Evolutionary conservation across 2,888 invertebrate species (phyloP).

Genomic region (Noctua janthe): DNA sequence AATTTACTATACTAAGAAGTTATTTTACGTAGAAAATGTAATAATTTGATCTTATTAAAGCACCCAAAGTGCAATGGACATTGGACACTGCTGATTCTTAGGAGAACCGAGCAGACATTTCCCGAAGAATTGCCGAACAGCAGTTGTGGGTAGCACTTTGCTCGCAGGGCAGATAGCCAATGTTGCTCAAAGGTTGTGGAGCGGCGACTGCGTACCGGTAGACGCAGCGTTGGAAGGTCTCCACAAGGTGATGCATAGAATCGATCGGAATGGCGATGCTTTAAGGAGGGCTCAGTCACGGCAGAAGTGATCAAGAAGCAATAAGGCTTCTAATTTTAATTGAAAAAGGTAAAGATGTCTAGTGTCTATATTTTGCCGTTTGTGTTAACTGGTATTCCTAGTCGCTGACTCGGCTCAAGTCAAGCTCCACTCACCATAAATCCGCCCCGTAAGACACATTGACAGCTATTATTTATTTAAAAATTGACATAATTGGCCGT

Average conservation of each 20-base stretch:
- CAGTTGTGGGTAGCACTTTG: no score
- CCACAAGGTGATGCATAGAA: no score
- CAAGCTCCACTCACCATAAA: not conserved
- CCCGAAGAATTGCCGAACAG: not conserved
- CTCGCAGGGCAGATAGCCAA: no score
- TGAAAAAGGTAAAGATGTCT: not conserved
- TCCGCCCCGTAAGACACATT: not conserved
- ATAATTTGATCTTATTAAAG: not conserved
- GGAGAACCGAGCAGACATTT: not conserved
- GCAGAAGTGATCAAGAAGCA: no score
- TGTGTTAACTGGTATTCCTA: not conserved
- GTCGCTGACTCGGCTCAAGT: not conserved
- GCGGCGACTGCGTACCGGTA: no score
- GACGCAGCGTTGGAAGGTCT: no score
- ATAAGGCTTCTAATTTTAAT: not conserved
- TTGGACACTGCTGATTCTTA: not conserved
- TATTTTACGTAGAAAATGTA: no score
- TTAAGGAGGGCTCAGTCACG: not conserved
- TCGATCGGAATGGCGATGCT: not conserved
- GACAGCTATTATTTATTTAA: not conserved
- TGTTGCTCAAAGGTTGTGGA: no score
- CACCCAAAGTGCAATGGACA: not conserved
- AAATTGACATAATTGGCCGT: not conserved
- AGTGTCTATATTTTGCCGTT: no score
- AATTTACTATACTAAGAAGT: slow-evolving; percentile 20